phyloP scores from a whole-genome alignment of 2,888 invertebrate species.

The Polylopha cassiicola region DNA sequence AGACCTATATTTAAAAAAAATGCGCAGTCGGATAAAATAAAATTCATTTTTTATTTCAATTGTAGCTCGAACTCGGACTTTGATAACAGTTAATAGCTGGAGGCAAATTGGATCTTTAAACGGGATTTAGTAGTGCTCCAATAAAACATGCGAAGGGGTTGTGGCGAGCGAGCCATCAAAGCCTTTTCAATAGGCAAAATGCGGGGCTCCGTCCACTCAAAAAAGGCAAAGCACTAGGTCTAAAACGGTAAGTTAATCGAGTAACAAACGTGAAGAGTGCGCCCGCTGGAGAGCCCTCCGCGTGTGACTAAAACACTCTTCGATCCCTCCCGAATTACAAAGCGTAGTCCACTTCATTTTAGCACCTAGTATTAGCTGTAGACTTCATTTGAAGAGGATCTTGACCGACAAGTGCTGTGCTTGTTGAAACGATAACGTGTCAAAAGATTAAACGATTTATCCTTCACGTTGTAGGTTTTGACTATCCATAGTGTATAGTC shows the following conservation, averaged over 20 bases:
- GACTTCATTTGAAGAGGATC: constrained; percentile 28
- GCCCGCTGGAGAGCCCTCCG: constrained; percentile 27
- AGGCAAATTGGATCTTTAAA: no score
- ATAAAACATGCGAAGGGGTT: no score
- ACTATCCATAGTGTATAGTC: no score
- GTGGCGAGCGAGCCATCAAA: no score
- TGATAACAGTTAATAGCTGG: no score
- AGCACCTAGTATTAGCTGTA: constrained; percentile 33
- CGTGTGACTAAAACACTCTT: constrained; percentile 31
- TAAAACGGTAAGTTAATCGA: constrained; percentile 30
- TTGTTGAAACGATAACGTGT: not conserved
- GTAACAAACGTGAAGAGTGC: constrained; percentile 35
- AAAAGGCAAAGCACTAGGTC: constrained; percentile 10
- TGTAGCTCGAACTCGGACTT: no score
- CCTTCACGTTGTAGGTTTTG: no score
- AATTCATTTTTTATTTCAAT: no score
- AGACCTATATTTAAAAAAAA: no score
- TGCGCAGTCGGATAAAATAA: no score
- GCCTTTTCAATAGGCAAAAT: constrained; percentile 1
- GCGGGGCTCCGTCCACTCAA: not conserved
- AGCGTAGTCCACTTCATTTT: constrained; percentile 24
- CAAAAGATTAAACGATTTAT: no score
- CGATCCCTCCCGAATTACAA: constrained; percentile 17
- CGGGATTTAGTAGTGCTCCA: no score
- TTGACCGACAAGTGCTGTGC: not conserved